phyloP scores from a whole-genome alignment of 2,888 invertebrate species.

The Chironomus riparius region DNA sequence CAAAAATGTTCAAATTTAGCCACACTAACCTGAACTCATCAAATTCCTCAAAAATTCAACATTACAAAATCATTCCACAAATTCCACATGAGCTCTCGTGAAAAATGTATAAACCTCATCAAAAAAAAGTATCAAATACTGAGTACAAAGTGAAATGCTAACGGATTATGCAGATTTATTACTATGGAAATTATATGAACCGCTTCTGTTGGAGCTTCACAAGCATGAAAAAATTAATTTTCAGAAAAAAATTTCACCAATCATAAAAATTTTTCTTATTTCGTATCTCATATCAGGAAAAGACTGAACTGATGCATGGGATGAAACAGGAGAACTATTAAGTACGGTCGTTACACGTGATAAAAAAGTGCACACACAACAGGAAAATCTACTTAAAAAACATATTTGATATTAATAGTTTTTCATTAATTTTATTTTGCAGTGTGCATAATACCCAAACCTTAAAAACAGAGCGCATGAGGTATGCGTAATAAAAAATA shows the following conservation, averaged over 20 bases:
- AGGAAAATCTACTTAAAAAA: slow-evolving; percentile 22
- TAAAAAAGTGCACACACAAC: background rate
- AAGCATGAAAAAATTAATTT: background rate
- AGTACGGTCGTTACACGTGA: background rate
- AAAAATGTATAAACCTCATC: too few relatives aligned
- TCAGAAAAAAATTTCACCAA: background rate
- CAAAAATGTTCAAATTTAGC: too few relatives aligned
- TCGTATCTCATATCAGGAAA: background rate
- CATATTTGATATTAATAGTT: slow-evolving; percentile 24
- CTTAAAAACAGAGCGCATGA: background rate
- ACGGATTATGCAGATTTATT: too few relatives aligned
- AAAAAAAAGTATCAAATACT: too few relatives aligned
- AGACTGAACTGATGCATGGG: background rate
- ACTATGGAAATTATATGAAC: background rate
- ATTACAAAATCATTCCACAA: too few relatives aligned
- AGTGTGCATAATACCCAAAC: background rate
- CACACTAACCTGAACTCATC: too few relatives aligned
- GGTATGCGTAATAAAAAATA: background rate
- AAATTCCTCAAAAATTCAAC: too few relatives aligned
- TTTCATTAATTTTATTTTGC: background rate
- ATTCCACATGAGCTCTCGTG: too few relatives aligned
- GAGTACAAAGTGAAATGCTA: too few relatives aligned
- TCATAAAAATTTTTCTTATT: background rate
- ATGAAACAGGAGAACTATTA: background rate
- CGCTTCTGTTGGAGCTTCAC: background rate